Conservation (phyloP, 1,140 invertebrate genomes). For the Laodelphax striatellus region DNA sequence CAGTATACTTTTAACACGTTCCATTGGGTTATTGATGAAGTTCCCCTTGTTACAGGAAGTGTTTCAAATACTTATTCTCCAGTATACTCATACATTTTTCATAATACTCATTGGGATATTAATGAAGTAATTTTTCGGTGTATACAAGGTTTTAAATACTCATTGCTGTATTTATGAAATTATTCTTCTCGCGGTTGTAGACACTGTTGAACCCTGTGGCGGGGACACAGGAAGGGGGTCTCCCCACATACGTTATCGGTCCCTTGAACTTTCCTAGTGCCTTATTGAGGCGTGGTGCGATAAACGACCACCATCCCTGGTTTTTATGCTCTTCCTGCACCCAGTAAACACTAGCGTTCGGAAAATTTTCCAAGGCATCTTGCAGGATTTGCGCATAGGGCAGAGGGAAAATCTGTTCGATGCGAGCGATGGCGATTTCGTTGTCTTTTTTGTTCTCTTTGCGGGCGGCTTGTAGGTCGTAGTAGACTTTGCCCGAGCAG, state of each 20-base stretch:
- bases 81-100: too few species aligned
- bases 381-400: slow-evolving; percentile 63
- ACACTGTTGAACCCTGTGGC: slow-evolving; percentile 38
- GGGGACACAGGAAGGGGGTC: slow-evolving; percentile 32
- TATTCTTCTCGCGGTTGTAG: slow-evolving; percentile 30
- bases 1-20: too few species aligned
- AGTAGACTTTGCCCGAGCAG: slow-evolving; percentile 75
- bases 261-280: slow-evolving; percentile 27
- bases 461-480: slow-evolving; percentile 59
- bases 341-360: slow-evolving; percentile 58
- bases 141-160: not conserved
- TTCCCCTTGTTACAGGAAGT: too few species aligned
- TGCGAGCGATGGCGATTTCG: slow-evolving; percentile 59
- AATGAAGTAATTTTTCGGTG: too few species aligned
- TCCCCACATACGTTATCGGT: slow-evolving; percentile 30
- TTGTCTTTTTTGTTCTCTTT: slow-evolving; percentile 50
- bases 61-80: too few species aligned
- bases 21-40: too few species aligned
- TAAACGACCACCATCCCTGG: slow-evolving; percentile 59
- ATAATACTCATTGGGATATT: too few species aligned
- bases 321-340: slow-evolving; percentile 85
- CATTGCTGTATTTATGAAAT: slow-evolving; percentile 13
- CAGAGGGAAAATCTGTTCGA: slow-evolving; percentile 79
- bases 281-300: slow-evolving; percentile 35
- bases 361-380: slow-evolving; percentile 54